Evolutionary conservation across 2,888 invertebrate genomes (phyloP).

Genomic region (Drosophila trichaetosa): DNA sequence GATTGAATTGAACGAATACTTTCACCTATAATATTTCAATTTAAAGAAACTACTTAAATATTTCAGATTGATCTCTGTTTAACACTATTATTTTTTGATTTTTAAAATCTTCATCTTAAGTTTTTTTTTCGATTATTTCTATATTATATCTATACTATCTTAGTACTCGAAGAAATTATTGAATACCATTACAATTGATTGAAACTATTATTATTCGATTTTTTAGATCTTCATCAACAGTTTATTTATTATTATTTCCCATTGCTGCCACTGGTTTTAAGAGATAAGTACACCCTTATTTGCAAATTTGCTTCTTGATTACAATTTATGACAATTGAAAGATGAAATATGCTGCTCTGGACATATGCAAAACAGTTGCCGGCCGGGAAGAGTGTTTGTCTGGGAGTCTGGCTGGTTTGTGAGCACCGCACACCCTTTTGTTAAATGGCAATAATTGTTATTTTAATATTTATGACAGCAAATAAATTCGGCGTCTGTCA

Average conservation of each 20-base stretch:
- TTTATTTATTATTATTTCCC: not conserved
- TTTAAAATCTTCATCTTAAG: not conserved
- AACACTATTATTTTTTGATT: not conserved
- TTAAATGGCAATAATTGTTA: slow-evolving; percentile 77
- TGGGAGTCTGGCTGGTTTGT: slow-evolving; percentile 11
- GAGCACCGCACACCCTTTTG: slow-evolving; percentile 17
- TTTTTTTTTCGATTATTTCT: no score
- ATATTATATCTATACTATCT: no score
- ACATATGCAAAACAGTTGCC: slow-evolving; percentile 52
- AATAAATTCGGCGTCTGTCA: slow-evolving; percentile 69
- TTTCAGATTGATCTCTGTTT: not conserved
- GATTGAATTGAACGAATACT: not conserved
- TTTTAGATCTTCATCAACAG: not conserved
- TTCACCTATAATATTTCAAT: not conserved
- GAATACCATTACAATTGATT: not conserved
- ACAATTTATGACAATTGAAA: slow-evolving; percentile 54
- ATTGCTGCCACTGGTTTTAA: not conserved
- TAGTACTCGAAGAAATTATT: no score
- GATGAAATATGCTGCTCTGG: slow-evolving; percentile 57
- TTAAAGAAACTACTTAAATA: not conserved
- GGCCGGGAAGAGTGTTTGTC: slow-evolving; percentile 13
- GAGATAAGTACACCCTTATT: not conserved
- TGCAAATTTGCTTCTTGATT: slow-evolving; percentile 31
- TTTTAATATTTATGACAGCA: slow-evolving; percentile 81
- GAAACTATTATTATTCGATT: not conserved